Conservation (phyloP, 1,140 invertebrate genomes). For the Chymomyza costata region DNA sequence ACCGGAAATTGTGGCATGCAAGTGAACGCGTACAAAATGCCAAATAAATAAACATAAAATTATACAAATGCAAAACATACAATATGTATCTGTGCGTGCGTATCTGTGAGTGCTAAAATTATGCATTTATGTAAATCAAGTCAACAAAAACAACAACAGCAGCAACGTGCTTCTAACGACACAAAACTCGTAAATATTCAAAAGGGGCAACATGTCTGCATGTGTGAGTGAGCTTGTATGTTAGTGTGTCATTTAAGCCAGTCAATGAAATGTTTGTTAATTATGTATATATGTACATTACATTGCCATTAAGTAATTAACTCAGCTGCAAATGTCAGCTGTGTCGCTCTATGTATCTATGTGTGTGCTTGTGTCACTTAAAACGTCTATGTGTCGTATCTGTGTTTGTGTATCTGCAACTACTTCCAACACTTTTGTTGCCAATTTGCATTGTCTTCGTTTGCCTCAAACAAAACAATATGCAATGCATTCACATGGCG, state of each 20-base stretch:
- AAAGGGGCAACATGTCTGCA: slow-evolving; percentile 14
- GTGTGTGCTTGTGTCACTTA: background rate
- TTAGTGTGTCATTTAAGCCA: slow-evolving; percentile 46
- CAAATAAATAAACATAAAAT: slow-evolving; percentile 19
- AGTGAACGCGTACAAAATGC: slow-evolving; percentile 14
- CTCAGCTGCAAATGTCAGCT: slow-evolving; percentile 45
- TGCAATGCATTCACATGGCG: slow-evolving; percentile 30
- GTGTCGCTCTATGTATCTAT: slow-evolving; percentile 1
- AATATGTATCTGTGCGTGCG: background rate
- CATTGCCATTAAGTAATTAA: slow-evolving; percentile 71
- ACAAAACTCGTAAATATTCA: slow-evolving; percentile 54
- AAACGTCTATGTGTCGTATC: background rate
- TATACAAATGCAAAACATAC: slow-evolving; percentile 11
- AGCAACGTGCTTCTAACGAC: slow-evolving; percentile 10
- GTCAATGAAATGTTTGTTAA: slow-evolving; percentile 71
- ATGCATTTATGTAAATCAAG: slow-evolving; percentile 53
- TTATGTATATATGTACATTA: slow-evolving; percentile 66
- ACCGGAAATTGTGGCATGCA: no score
- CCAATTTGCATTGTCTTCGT: no score
- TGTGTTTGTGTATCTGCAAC: slow-evolving; percentile 8
- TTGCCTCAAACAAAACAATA: no score
- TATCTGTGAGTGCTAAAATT: slow-evolving; percentile 23
- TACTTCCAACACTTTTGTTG: no score
- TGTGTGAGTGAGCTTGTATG: slow-evolving; percentile 5
- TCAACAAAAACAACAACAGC: slow-evolving; percentile 12